Percentiles rank a stretch among this genome's conserved stretches.
These are phyloP conservation scores for Mormyrus iriodes DNA, from an alignment of 2,113 vertebrate genomes.

Conservation along the genomic window DNA sequence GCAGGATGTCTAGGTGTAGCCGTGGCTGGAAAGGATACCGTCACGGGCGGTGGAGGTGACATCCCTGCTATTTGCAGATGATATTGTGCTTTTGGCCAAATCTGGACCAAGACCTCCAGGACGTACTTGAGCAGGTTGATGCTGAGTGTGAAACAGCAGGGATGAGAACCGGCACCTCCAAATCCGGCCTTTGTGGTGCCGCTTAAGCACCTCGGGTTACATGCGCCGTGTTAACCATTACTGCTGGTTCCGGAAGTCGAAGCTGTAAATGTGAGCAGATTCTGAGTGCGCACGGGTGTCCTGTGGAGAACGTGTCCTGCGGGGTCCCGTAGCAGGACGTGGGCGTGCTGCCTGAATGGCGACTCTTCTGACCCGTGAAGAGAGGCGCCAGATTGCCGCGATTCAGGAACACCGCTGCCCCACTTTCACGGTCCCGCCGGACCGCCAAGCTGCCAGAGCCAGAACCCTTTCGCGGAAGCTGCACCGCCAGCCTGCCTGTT, in stretches of 20 bases:
- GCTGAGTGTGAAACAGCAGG: neutral
- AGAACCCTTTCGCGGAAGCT: neutral
- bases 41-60: neutral
- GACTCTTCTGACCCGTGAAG: neutral
- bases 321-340: neutral
- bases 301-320: neutral
- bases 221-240: neutral
- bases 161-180: neutral
- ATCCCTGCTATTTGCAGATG: neutral
- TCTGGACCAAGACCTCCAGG: neutral
- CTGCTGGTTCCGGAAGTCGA: neutral
- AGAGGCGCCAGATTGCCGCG: slow-evolving; percentile 3
- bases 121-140: neutral
- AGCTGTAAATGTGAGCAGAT: neutral
- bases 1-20: neutral
- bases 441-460: neutral
- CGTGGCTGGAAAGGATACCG: neutral
- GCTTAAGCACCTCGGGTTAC: neutral
- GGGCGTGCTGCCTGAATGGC: neutral
- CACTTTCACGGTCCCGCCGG: neutral
- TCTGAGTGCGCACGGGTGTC: neutral
- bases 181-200: neutral
- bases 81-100: neutral
- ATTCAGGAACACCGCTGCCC: neutral
- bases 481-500: neutral